Evolutionary conservation across 2,888 invertebrate species (phyloP).

Genomic region (Chironomus riparius): DNA sequence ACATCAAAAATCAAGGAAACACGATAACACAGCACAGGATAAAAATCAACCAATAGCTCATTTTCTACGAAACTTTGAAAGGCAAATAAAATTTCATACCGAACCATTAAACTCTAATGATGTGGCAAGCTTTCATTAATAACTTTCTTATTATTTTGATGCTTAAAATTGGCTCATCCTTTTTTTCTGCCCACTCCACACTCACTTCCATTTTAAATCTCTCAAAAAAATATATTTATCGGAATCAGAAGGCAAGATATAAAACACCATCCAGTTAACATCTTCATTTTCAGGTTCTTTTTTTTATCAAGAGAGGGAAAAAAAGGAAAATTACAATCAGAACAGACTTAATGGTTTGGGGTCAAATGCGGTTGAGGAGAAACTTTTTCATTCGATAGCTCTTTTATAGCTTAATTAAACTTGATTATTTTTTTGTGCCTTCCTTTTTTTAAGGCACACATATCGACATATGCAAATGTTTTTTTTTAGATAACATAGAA

Average conservation of each 20-base stretch:
- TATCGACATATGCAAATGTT: neutral
- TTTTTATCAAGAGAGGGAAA: no score
- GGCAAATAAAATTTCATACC: neutral
- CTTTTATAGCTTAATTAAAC: slow-evolving; percentile 16
- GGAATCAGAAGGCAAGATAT: no score
- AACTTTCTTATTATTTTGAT: neutral
- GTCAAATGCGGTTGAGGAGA: no score
- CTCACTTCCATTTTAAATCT: neutral
- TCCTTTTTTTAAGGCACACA: neutral
- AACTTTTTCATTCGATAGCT: neutral
- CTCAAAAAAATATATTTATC: neutral
- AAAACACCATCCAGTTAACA: neutral
- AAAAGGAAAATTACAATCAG: no score
- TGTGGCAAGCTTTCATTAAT: slow-evolving; percentile 20
- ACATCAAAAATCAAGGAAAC: no score
- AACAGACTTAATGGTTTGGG: no score
- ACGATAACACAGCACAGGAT: no score
- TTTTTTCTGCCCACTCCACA: neutral
- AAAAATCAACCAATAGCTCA: no score
- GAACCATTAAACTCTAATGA: slow-evolving; percentile 6
- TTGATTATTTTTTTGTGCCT: slow-evolving; percentile 12
- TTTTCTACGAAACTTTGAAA: neutral
- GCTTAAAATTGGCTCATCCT: neutral
- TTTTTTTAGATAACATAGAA: neutral
- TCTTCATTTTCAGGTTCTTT: slow-evolving; percentile 3